Base-by-base conservation (phyloP, 2,113 vertebrate species). In the Cichladusa arquata region DNA sequence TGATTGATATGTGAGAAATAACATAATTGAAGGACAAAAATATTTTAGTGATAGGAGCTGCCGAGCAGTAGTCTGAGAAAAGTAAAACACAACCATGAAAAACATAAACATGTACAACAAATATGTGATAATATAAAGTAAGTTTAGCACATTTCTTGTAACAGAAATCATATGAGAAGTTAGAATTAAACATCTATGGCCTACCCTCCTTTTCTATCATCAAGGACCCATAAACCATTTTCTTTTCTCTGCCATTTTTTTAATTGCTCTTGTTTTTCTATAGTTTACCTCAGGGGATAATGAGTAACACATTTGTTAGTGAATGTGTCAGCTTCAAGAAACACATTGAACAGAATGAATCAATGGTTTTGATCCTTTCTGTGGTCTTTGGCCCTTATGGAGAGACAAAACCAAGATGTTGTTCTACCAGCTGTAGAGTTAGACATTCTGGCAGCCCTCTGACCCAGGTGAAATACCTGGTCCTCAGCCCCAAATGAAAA, bases 401-500 rank as follows among this genome's bases (percentile, higher is more conserved):
- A 28, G 7, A 16, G 14, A 54, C 0, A 0, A 86, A 90, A 58
- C 12, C 9, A 57, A 60, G 10, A 5, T 48, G 11, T 28, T 31
- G 4, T 44, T 44, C 51, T 80, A 40, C 17, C 62, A 29, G 13
- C 83, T 93, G 74, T 50, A 54, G 15, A 31, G 33, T 60, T 34
- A 57, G 54, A 45, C 9, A 22, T 78, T 64, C 61, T 56, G 50
- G 23, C 61, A 95, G 53, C 69, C 33, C 22, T 71, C 62, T 81
- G 17, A 72, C 11, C 47, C 38, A 38, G 20, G 29, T 38, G 65
- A 51, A 90, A 84, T 72, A 77, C 31, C 6, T 33, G 36, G 33
- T 86, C 36, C 82, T 54, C 67, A 78, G 25, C 38, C 38, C 45
- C 14, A 86, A 58, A 70, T 4, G 16, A 73, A 65, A 33, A 29